These are phyloP conservation scores for Lycia hirtaria DNA, from an alignment of 2,888 invertebrate genomes.

Conservation along the genomic window DNA sequence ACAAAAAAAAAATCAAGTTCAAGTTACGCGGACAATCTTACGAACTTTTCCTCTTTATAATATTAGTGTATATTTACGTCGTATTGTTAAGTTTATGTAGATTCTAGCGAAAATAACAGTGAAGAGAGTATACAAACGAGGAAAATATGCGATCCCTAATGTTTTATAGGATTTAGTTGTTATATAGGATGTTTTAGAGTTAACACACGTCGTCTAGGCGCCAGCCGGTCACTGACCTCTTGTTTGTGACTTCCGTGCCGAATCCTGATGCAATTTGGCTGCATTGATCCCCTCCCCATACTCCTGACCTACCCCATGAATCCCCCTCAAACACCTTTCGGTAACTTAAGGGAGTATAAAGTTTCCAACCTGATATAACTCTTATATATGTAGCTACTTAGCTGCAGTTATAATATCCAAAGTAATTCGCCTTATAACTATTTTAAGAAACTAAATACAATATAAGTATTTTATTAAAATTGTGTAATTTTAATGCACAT, in stretches of 20 bases:
- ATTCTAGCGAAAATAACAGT: conserved; percentile 10
- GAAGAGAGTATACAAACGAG: conserved; percentile 19
- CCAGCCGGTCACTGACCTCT: conserved; percentile 66
- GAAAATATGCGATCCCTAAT: conserved; percentile 10
- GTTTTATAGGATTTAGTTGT: conserved; percentile 3
- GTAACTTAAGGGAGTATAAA: conserved; percentile 8
- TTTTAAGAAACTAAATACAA: no score
- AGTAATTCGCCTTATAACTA: no score
- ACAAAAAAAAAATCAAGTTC: no score
- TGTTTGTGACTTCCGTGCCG: conserved; percentile 74
- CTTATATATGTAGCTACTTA: conserved; percentile 1
- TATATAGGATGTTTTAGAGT: conserved; percentile 43
- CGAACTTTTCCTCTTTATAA: no score
- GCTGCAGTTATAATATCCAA: conserved; percentile 5
- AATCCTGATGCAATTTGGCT: conserved; percentile 69
- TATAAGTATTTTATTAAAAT: no score
- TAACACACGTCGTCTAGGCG: conserved; percentile 62
- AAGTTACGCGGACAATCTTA: no score
- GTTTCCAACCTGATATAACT: no score
- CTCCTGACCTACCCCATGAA: conserved; percentile 63
- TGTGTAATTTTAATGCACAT: no score
- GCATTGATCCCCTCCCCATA: conserved; percentile 59
- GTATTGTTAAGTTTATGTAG: conserved; percentile 21
- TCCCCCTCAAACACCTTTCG: conserved; percentile 36
- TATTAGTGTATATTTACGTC: conserved; percentile 27